Evolutionary conservation across 2,113 vertebrate species (phyloP).

Genomic region (Poicephalus meyeri): DNA sequence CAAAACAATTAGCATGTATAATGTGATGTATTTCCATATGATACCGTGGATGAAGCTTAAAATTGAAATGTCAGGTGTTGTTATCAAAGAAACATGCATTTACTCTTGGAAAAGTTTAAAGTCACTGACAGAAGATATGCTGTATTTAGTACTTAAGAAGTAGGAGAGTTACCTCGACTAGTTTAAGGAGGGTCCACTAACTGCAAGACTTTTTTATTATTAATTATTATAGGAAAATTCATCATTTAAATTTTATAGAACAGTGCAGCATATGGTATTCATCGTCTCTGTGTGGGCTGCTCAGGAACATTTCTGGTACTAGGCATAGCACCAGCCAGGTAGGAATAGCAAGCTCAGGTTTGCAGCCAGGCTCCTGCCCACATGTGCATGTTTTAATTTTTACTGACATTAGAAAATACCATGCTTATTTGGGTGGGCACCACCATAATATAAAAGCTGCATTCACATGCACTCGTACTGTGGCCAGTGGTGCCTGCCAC

Average conservation of each 20-base stretch:
- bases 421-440: neutral
- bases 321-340: neutral
- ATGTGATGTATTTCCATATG: neutral
- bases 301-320: neutral
- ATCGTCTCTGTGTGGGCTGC: constrained; percentile 8
- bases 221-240: constrained; percentile 9
- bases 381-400: neutral
- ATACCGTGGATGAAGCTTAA: neutral
- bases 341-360: neutral
- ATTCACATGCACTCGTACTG: neutral
- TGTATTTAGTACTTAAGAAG: constrained; percentile 1
- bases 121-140: neutral
- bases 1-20: neutral
- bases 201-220: neutral
- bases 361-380: neutral
- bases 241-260: constrained; percentile 26
- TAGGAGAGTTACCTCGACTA: neutral
- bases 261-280: neutral
- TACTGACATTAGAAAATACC: neutral
- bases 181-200: neutral
- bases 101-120: neutral
- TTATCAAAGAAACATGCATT: neutral
- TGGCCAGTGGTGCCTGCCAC: neutral
- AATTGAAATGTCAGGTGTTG: neutral
- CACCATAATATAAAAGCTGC: neutral